These are phyloP conservation scores for Rhagonycha lutea DNA, from an alignment of 2,888 invertebrate genomes.

Conservation along the genomic window DNA sequence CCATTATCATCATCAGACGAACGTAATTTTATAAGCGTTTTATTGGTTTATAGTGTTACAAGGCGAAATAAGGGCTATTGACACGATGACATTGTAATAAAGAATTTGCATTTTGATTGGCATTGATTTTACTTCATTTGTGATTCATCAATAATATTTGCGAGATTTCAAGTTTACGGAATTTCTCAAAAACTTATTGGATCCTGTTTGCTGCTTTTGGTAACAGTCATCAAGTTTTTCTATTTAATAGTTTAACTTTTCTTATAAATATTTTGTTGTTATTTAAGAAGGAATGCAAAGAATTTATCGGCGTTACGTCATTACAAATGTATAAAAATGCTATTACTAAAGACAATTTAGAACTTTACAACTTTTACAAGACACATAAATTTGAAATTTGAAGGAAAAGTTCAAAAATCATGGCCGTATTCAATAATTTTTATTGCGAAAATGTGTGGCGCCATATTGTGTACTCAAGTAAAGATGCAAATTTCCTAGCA, in stretches of 20 bases:
- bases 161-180: background rate
- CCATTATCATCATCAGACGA: background rate
- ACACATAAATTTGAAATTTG: background rate
- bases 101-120: background rate
- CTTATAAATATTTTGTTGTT: background rate
- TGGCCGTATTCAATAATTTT: background rate
- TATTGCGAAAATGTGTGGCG: conserved; percentile 1
- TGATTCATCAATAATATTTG: background rate
- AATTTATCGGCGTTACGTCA: background rate
- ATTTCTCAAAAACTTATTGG: background rate
- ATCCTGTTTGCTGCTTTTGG: background rate
- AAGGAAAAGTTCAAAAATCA: conserved; percentile 1
- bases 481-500: background rate
- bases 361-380: background rate
- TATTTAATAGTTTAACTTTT: background rate
- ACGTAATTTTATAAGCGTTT: background rate
- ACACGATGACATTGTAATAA: background rate
- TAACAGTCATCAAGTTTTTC: background rate
- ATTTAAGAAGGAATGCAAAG: background rate
- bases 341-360: conserved; percentile 4
- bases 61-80: background rate
- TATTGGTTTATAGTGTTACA: background rate
- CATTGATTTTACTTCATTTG: background rate
- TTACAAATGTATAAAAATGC: background rate
- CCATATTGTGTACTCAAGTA: background rate